Evolutionary conservation across 2,888 invertebrate genomes (phyloP).

Genomic region (Drosophila prostipennis): DNA sequence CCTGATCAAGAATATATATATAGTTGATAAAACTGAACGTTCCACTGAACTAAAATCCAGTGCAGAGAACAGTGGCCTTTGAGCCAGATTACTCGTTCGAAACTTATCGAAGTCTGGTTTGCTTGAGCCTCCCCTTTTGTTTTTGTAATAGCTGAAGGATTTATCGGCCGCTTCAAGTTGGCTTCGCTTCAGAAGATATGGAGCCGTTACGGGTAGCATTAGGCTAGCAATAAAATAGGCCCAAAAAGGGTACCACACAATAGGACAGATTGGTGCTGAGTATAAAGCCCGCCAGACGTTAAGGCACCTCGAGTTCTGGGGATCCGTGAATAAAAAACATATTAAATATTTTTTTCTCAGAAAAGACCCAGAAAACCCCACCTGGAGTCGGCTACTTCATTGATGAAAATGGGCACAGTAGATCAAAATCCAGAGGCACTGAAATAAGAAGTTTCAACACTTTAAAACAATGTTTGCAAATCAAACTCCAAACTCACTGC

Average conservation of each 20-base stretch:
- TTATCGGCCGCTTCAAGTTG: slow-evolving; percentile 66
- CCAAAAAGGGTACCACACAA: slow-evolving; percentile 75
- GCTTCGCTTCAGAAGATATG: slow-evolving; percentile 66
- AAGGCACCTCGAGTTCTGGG: slow-evolving; percentile 81
- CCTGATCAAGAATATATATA: no score
- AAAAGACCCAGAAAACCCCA: slow-evolving; percentile 50
- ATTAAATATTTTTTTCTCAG: not conserved
- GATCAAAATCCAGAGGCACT: slow-evolving; percentile 78
- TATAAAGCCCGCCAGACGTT: slow-evolving; percentile 79
- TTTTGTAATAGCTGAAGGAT: slow-evolving; percentile 77
- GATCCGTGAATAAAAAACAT: no score
- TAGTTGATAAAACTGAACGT: slow-evolving; percentile 81
- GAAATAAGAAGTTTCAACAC: no score
- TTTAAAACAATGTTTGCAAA: no score
- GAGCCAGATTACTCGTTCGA: slow-evolving; percentile 57
- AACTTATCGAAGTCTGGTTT: slow-evolving; percentile 68
- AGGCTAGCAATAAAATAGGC: slow-evolving; percentile 64
- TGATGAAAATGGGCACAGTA: slow-evolving; percentile 81
- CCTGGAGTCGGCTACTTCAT: slow-evolving; percentile 81
- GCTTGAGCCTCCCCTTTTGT: slow-evolving; percentile 21
- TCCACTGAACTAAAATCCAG: slow-evolving; percentile 78
- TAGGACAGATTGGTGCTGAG: slow-evolving; percentile 77
- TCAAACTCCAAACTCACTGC: slow-evolving; percentile 58
- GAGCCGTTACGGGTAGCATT: slow-evolving; percentile 81
- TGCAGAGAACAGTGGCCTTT: slow-evolving; percentile 63